phyloP scores from a whole-genome alignment of 2,113 vertebrate species.

The Sprattus sprattus region DNA sequence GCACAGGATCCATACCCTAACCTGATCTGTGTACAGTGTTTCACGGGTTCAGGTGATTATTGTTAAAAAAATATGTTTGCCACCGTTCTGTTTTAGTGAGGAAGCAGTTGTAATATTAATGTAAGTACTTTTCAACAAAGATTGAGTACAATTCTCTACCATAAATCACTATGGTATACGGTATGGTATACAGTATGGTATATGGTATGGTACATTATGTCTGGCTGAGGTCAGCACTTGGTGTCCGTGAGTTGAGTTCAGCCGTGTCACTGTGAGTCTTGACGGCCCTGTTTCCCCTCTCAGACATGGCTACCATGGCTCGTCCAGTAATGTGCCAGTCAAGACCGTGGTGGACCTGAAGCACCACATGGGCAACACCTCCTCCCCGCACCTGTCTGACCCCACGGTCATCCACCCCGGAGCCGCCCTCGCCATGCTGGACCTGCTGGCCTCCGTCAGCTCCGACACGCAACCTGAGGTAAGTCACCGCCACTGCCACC shows the following conservation, averaged over 20 bases:
- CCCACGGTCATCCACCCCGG: conserved; percentile 93
- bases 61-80: no score
- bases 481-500: conserved; percentile 42
- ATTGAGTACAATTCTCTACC: no score
- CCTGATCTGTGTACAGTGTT: no score
- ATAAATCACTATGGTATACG: no score
- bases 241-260: not conserved
- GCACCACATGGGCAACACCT: conserved; percentile 70
- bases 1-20: no score
- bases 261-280: not conserved
- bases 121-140: no score
- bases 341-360: conserved; percentile 84
- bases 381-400: conserved; percentile 74
- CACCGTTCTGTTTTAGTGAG: no score
- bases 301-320: conserved; percentile 87
- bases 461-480: conserved; percentile 92
- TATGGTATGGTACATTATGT: no score
- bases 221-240: not conserved
- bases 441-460: conserved; percentile 89
- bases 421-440: conserved; percentile 89
- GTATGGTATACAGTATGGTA: no score
- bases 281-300: not conserved
- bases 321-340: conserved; percentile 77
- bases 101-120: no score
- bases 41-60: no score